A percentile compares a stretch with the other conserved stretches of the same genome.
These are phyloP conservation scores for Poecilia picta DNA, from an alignment of 2,797 vertebrate species.

Conservation along the genomic window DNA sequence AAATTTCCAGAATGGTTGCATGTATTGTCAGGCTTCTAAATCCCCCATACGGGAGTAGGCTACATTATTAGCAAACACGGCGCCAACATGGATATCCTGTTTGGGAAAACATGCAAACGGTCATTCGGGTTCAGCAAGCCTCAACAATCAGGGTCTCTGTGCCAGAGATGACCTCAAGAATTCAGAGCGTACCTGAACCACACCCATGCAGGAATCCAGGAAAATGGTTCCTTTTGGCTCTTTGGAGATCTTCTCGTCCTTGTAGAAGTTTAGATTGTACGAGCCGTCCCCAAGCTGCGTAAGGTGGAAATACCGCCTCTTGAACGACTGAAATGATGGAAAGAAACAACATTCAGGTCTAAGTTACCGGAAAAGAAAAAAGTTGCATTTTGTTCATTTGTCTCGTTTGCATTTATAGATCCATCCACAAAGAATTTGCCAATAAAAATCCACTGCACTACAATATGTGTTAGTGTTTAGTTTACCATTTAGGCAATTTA, in stretches of 20 bases:
- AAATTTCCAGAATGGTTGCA: conserved; percentile 15
- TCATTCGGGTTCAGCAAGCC: conserved; percentile 8
- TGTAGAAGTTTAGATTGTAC: conserved; percentile 98
- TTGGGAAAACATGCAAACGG: conserved; percentile 32
- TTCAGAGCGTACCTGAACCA: conserved; percentile 88
- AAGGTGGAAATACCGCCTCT: conserved; percentile 97
- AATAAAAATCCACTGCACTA: neutral
- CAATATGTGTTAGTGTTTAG: neutral
- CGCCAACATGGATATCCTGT: conserved; percentile 43
- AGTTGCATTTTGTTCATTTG: neutral
- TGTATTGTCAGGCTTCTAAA: conserved; percentile 1
- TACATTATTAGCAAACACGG: conserved; percentile 7
- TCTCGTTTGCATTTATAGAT: neutral
- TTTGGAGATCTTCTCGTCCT: conserved; percentile 98
- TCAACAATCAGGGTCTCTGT: conserved; percentile 19
- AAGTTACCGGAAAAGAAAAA: neutral
- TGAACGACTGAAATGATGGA: conserved; percentile 89
- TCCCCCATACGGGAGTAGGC: conserved; percentile 7
- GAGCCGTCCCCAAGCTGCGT: conserved; percentile 97
- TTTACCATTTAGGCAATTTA: too few relatives aligned
- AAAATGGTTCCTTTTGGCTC: conserved; percentile 99
- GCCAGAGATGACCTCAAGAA: conserved; percentile 18
- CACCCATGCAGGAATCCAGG: conserved; percentile 98
- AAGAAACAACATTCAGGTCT: conserved; percentile 17
- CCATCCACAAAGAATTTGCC: neutral